Base-by-base conservation (phyloP, 2,888 invertebrate genomes). In the Pyrrhia umbra region DNA sequence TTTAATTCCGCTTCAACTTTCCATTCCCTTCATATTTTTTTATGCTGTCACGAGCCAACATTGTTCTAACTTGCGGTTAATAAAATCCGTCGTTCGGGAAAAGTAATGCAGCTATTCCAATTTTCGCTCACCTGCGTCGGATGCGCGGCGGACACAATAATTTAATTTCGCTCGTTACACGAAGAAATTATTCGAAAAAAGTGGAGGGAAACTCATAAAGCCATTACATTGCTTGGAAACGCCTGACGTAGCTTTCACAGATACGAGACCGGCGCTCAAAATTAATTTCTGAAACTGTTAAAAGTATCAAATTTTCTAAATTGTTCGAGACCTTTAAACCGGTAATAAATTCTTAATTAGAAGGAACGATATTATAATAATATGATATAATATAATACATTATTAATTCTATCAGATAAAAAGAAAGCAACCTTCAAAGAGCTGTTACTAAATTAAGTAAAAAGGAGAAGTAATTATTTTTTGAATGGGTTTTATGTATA, bases 161-260 rank as follows among this genome's bases (percentile, higher is more conserved):
- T 91, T 90, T 89, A 87, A 91, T 91, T 89, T 89, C 79, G 70
- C 84, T 88, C 86, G 87, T 89, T 87, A 87, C 82, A 81, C 77
- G 84, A 83, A 83, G 83, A 79, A 88, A 88, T 88, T 86, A 87
- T 90, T 89, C 82, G 82, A 88, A 90, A 90, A 89, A 92, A 89
- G 84, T 83, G 74, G 86, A 86, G 84, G 70, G 81, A 85, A 90
- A 86, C 85, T 91, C 89, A 88, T 90, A 92, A 90, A 89, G 88
- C 87, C 87, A 86, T 89, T 89, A 88, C 88, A 84, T 81, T 75
- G 80, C 85, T 86, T 82, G 83, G 75, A 86, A 90, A 89, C 73
- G 83, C 82, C 88, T 87, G 90, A 90, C 88, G 87, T 80, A 79
- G 88, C 88, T 79, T 85, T 86, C 81, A 80, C 83, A 79, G 85